These are phyloP conservation scores for Tetragonula clypearis DNA, from an alignment of 1,140 invertebrate species.

Conservation along the genomic window DNA sequence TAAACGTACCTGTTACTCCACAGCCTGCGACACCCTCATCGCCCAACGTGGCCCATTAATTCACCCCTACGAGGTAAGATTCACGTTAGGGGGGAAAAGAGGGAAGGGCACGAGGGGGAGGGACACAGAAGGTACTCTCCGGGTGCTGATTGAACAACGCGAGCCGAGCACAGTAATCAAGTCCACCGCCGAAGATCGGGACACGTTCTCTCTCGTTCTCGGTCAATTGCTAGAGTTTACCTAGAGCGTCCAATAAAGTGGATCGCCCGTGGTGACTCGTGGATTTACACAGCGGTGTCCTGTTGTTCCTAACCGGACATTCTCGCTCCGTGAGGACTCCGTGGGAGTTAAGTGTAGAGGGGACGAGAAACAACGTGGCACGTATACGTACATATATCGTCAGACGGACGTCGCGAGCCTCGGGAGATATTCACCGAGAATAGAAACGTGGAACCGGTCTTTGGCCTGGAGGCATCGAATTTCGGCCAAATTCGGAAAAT, in stretches of 20 bases:
- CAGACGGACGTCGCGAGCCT: background rate
- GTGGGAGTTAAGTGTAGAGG: conserved; percentile 14
- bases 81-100: background rate
- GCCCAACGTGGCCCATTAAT: background rate
- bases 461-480: background rate
- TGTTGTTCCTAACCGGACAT: conserved; percentile 45
- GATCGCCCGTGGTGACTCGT: conserved; percentile 18
- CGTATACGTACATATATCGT: conserved; percentile 16
- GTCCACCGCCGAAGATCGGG: conserved; percentile 20
- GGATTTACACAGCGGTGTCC: conserved; percentile 54
- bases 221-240: conserved; percentile 47
- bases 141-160: conserved; percentile 24
- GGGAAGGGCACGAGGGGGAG: no score
- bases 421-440: background rate
- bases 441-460: background rate
- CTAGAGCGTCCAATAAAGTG: conserved; percentile 57
- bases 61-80: background rate
- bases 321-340: background rate
- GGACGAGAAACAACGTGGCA: conserved; percentile 18
- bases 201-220: conserved; percentile 33
- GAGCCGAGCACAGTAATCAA: conserved; percentile 29
- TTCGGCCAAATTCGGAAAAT: background rate
- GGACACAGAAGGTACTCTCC: no score
- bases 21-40: background rate
- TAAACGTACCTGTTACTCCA: conserved; percentile 5